These are phyloP conservation scores for Thereuonema tuberculata DNA, from an alignment of 1,140 invertebrate genomes.

Conservation along the genomic window DNA sequence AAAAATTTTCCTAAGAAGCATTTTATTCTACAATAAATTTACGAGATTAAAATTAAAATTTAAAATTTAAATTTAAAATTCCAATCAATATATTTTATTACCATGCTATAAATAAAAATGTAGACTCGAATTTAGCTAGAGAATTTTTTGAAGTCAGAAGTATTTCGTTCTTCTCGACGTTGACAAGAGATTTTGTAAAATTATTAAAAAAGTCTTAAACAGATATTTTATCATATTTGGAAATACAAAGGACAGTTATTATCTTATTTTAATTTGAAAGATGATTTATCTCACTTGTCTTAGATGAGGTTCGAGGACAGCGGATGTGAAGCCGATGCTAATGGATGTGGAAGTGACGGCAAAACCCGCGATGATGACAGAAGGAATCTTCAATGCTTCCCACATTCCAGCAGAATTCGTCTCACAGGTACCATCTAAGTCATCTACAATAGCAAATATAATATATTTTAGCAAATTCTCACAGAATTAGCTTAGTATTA, in stretches of 20 bases:
- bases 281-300: constrained; percentile 41
- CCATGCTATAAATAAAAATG: too few species aligned
- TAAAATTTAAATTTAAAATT: too few species aligned
- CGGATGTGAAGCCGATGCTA: constrained; percentile 66
- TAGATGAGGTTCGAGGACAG: constrained; percentile 65
- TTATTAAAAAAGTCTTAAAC: too few species aligned
- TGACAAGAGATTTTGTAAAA: neutral
- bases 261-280: neutral
- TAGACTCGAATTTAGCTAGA: too few species aligned
- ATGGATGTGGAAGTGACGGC: constrained; percentile 59
- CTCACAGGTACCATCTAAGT: neutral
- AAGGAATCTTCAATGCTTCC: constrained; percentile 48
- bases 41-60: too few species aligned
- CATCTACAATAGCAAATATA: neutral
- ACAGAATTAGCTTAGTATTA: neutral
- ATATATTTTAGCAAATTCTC: neutral
- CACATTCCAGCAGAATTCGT: constrained; percentile 15
- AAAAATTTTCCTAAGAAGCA: too few species aligned
- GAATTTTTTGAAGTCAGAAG: too few species aligned
- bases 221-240: neutral
- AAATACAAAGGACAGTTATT: neutral
- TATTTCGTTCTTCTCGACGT: neutral
- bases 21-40: too few species aligned
- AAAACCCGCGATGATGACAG: constrained; percentile 47
- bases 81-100: too few species aligned